Evolutionary conservation across 2,888 invertebrate species (phyloP).

Genomic region (Lapara coniferarum): DNA sequence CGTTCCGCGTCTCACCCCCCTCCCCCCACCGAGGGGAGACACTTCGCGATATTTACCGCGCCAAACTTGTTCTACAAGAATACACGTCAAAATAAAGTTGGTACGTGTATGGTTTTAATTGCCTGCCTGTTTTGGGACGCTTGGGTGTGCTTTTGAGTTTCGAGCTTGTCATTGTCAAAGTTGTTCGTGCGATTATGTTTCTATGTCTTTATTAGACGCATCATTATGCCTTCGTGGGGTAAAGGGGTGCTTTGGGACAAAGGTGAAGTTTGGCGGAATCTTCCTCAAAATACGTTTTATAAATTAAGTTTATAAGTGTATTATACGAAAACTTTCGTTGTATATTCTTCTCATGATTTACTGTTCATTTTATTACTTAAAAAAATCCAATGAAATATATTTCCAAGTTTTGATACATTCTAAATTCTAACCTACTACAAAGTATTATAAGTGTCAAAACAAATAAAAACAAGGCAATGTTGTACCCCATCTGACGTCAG

Average conservation of each 20-base stretch:
- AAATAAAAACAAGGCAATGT: not conserved
- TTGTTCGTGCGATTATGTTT: slow-evolving; percentile 18
- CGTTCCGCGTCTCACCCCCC: not conserved
- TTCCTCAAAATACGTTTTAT: not conserved
- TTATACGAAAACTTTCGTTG: no score
- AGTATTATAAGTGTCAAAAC: not conserved
- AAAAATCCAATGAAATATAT: no score
- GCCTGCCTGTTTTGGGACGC: slow-evolving; percentile 25
- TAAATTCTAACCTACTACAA: no score
- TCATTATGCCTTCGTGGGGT: not conserved
- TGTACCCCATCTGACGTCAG: not conserved
- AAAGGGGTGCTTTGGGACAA: not conserved
- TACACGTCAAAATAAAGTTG: slow-evolving; percentile 26
- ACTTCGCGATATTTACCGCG: slow-evolving; percentile 22
- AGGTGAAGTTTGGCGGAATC: not conserved
- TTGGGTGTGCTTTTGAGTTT: slow-evolving; percentile 24
- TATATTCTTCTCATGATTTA: no score
- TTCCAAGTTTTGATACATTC: no score
- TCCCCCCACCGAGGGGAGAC: not conserved
- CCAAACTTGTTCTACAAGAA: slow-evolving; percentile 22
- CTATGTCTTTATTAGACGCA: slow-evolving; percentile 14
- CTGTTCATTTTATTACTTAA: no score
- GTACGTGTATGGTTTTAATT: slow-evolving; percentile 29
- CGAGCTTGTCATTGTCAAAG: slow-evolving; percentile 21
- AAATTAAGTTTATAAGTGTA: no score